Evolutionary conservation across 2,797 vertebrate species (phyloP), one percentile per base, ranked within the genome.

Genomic region (Aquila chrysaetos): DNA sequence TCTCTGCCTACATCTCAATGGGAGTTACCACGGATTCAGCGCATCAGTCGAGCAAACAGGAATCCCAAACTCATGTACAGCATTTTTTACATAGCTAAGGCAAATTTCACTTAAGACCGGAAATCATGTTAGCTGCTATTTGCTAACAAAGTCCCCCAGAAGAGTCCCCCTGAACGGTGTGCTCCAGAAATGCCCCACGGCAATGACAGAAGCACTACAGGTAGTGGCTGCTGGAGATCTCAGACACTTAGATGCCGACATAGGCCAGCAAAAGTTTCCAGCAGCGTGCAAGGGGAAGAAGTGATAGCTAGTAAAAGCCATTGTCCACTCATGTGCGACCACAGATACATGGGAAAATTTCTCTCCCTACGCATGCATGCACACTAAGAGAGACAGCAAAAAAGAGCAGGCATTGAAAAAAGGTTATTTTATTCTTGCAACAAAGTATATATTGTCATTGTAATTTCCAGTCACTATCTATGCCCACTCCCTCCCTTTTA

Each of bases 361-460:
- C 19, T 46, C 54, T 90, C 61, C 46, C 31, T 72, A 25, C 0
- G 0, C 78, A 80, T 37, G 23, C 54, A 49, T 37, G 39, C 64
- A 72, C 17, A 9, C 30, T 33, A 60, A 87, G 41, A 61, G 51
- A 68, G 64, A 88, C 18, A 65, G 53, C 18, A 75, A 81, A 79
- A 72, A 46, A 80, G 10, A 76, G 13, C 24, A 56, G 25, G 23
- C 54, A 63, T 4, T 70, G 44, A 77, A 88, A 85, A 91, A 95
- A 85, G 27, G 46, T 73, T 74, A 83, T 91, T 96, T 91, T 88
- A 91, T 85, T 94, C 88, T 87, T 94, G 84, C 46, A 96, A 78
- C 64, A 81, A 94, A 93, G 84, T 76, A 35, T 48, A 67, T 67
- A 51, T 46, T 86, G 76, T 90, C 56, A 72, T 44, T 0, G 0